Evolutionary conservation across 2,888 invertebrate genomes (phyloP).

Genomic region (Anarsia innoxiella): DNA sequence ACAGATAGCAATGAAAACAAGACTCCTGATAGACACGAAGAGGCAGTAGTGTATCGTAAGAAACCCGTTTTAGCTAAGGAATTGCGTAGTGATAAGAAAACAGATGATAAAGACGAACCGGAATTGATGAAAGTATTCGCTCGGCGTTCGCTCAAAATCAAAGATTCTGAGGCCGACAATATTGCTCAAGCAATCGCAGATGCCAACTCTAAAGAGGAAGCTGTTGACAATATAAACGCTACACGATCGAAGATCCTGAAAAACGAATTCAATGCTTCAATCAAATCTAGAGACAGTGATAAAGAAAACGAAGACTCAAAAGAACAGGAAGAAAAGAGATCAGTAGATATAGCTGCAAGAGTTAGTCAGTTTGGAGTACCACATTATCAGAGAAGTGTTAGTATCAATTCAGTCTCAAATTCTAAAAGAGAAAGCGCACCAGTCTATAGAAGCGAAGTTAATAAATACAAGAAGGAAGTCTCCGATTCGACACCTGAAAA

Average conservation of each 20-base stretch:
- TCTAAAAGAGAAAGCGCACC: slow-evolving; percentile 63
- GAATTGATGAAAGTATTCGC: slow-evolving; percentile 90
- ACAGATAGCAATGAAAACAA: slow-evolving; percentile 59
- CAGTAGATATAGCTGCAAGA: slow-evolving; percentile 60
- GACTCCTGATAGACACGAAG: slow-evolving; percentile 58
- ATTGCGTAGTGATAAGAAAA: slow-evolving; percentile 53
- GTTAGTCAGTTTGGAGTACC: slow-evolving; percentile 62
- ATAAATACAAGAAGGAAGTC: slow-evolving; percentile 69
- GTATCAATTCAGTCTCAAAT: slow-evolving; percentile 53
- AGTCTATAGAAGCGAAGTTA: slow-evolving; percentile 54
- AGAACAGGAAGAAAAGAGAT: slow-evolving; percentile 48
- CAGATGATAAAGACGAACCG: slow-evolving; percentile 79
- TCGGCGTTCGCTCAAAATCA: slow-evolving; percentile 85
- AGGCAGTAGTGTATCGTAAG: slow-evolving; percentile 72
- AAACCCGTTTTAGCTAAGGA: slow-evolving; percentile 67
- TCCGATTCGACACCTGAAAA: slow-evolving; percentile 71
- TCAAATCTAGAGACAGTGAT: slow-evolving; percentile 80
- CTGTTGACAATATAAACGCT: slow-evolving; percentile 31
- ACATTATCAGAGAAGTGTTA: slow-evolving; percentile 63
- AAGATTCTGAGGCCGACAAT: slow-evolving; percentile 78
- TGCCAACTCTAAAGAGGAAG: slow-evolving; percentile 47
- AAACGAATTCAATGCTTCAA: slow-evolving; percentile 69
- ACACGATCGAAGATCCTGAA: slow-evolving; percentile 52
- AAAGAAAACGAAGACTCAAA: slow-evolving; percentile 79
- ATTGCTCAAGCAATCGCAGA: slow-evolving; percentile 75